A percentile compares a stretch with the other conserved stretches of the same genome.
Conservation (phyloP, 2,888 invertebrate species). For the Nasonovia ribisnigri region DNA sequence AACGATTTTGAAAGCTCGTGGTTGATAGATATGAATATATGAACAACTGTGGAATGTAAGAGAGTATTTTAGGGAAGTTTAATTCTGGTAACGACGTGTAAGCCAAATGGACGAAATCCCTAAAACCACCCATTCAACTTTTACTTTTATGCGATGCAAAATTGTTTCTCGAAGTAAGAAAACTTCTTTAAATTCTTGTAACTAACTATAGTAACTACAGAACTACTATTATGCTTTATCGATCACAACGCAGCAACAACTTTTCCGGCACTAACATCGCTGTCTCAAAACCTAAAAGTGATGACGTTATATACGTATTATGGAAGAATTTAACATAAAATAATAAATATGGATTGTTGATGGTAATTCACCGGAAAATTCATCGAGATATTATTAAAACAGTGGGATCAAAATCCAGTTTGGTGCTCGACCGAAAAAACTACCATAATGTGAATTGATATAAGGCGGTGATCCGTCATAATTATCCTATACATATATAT, state of each 20-base stretch:
- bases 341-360: not conserved
- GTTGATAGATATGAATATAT: too few relatives aligned
- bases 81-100: not conserved
- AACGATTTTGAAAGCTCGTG: not conserved
- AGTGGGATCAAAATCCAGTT: not conserved
- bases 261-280: not conserved
- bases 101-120: not conserved
- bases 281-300: not conserved
- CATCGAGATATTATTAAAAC: not conserved
- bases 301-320: not conserved
- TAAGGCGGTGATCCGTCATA: not conserved
- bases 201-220: not conserved
- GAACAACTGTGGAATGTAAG: not conserved
- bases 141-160: constrained; percentile 1
- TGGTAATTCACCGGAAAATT: not conserved
- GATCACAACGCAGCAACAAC: not conserved
- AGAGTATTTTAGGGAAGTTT: not conserved
- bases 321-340: not conserved
- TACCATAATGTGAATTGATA: not conserved
- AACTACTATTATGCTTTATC: not conserved
- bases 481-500: too few relatives aligned
- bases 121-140: not conserved
- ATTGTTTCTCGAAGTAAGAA: not conserved
- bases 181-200: not conserved
- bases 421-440: not conserved